Conservation (phyloP, 2,888 invertebrate species). For the Xestia c-nigrum region DNA sequence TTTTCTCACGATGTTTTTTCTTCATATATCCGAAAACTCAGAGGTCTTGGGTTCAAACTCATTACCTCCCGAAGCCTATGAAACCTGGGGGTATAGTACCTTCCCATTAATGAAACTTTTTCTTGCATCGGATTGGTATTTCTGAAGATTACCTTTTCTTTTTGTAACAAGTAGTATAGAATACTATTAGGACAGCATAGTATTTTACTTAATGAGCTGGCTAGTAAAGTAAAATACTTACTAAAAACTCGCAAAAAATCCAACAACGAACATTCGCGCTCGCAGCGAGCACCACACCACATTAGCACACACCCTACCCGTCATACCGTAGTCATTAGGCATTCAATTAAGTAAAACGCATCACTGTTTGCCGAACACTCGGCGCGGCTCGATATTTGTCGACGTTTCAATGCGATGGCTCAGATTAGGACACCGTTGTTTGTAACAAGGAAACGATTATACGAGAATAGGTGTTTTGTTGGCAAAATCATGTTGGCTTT, state of each 20-base stretch:
- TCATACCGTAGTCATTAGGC: slow-evolving; percentile 79
- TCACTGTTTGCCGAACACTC: slow-evolving; percentile 83
- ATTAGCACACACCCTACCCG: slow-evolving; percentile 55
- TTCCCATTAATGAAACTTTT: background rate
- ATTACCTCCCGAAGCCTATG: too few relatives aligned
- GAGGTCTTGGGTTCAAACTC: too few relatives aligned
- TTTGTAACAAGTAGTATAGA: background rate
- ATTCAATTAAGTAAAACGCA: slow-evolving; percentile 87
- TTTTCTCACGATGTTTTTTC: too few relatives aligned
- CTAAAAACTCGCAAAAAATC: background rate
- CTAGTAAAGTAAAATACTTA: too few relatives aligned
- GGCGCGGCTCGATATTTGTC: slow-evolving; percentile 75
- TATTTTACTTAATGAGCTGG: too few relatives aligned
- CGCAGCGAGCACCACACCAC: slow-evolving; percentile 3
- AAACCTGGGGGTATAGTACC: too few relatives aligned
- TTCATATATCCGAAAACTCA: too few relatives aligned
- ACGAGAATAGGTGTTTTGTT: slow-evolving; percentile 29
- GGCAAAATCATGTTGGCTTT: slow-evolving; percentile 23
- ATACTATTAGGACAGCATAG: too few relatives aligned
- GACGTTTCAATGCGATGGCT: slow-evolving; percentile 73
- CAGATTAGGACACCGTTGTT: slow-evolving; percentile 62
- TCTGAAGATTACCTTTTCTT: background rate
- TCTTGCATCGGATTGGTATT: background rate
- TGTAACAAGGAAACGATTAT: slow-evolving; percentile 49
- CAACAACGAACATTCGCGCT: background rate